Base-by-base conservation (phyloP, 2,888 invertebrate genomes). In the Drosophila seclusa region DNA sequence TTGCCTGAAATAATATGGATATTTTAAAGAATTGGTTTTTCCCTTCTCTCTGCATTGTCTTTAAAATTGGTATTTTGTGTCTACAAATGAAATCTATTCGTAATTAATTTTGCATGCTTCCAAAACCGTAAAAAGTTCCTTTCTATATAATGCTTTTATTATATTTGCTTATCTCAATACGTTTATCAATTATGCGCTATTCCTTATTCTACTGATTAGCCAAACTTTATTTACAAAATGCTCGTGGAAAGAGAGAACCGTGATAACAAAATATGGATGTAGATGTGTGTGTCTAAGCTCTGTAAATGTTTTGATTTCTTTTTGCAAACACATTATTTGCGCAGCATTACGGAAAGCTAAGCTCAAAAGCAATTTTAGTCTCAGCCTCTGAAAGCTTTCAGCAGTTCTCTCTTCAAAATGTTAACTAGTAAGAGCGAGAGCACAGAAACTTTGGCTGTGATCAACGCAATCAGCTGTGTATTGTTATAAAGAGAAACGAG, bases 101-200 rank as follows among this genome's bases (percentile, higher is more conserved):
- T 82, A 72, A 78, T 80, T 76, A 87, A 87, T 87, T 87, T 87
- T 71, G 89, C 69, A 73, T 75, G 68, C 52, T 68, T 89, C 90
- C 87, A 89, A 86, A 86, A 85, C 87, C 88, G 87, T 87, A 87
- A 87, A 87, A 89, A 87, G 87, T 87, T 87, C 87, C 87, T 87
- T 87, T 82, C 73, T 78, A 71, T 81, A 81, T 71, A 69, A 63
- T 68, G 49, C 27, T 68, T 62, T 34, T 77, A 65, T 72, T 73
- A 71, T 71, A 42, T 18, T 52, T 34, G 50, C 55, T 50, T 62
- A 64, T 21, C n/a, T 42, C 42, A 18, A 6, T 59, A 64, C 31
- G 40, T 36, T 27, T 59, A 42, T 62, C 59, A 31, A 16, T 27
- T 38, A 34, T 59, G 6, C 29, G n/a, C 40, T 52, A 31, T 31